Evolutionary conservation across 2,888 invertebrate species (phyloP).

Genomic region (Penaeus monodon): DNA sequence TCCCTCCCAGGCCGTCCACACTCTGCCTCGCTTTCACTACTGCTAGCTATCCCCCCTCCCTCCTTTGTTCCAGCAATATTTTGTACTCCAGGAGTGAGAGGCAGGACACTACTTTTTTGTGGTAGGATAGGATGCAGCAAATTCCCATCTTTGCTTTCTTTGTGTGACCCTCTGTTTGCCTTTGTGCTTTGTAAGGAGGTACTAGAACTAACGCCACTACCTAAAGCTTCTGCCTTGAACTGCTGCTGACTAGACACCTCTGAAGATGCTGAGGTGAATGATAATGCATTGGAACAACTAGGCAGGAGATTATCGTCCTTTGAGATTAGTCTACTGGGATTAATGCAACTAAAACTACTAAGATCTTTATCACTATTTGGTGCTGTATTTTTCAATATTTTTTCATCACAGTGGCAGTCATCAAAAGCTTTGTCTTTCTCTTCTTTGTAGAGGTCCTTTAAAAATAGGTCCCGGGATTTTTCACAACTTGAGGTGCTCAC

Average conservation of each 20-base stretch:
- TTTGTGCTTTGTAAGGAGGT: not conserved
- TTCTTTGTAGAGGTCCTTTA: conserved; percentile 48
- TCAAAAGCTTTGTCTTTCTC: conserved; percentile 30
- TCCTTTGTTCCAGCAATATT: conserved; percentile 18
- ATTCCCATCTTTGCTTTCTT: too few relatives aligned
- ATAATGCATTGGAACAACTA: not conserved
- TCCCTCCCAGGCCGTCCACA: conserved; percentile 52
- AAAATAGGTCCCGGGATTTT: conserved; percentile 42
- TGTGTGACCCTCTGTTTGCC: not conserved
- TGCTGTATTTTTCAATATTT: not conserved
- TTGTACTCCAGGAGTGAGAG: not conserved
- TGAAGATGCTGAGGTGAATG: conserved; percentile 18
- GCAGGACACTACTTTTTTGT: not conserved
- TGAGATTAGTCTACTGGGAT: conserved; percentile 12
- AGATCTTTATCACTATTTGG: conserved; percentile 13
- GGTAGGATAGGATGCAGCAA: too few relatives aligned
- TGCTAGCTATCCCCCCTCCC: conserved; percentile 47
- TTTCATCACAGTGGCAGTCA: not conserved
- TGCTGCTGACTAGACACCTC: conserved; percentile 44
- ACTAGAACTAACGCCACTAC: not conserved
- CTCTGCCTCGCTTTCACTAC: conserved; percentile 64
- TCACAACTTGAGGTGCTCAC: not conserved
- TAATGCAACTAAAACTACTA: conserved; percentile 39
- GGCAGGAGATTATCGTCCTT: not conserved
- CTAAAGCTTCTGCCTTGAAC: conserved; percentile 4